Percentiles rank a stretch among this genome's conserved stretches.
phyloP scores from a whole-genome alignment of 2,888 invertebrate genomes.

The Dioctria rufipes region DNA sequence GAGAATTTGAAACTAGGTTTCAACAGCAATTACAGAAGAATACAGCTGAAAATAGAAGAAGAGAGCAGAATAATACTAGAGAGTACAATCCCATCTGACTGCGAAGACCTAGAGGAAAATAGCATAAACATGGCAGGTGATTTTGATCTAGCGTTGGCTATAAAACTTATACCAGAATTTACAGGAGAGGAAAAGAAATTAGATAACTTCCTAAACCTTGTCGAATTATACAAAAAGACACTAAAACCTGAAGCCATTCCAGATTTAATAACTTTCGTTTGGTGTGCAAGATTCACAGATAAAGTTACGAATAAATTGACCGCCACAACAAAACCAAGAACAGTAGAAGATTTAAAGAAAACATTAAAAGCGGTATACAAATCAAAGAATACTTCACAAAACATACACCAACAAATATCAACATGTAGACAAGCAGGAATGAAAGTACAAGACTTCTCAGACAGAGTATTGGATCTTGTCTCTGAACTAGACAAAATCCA shows the following conservation, averaged over 20 bases:
- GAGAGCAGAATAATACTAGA: too few relatives aligned
- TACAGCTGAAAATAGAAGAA: too few relatives aligned
- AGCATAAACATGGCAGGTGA: too few relatives aligned
- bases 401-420: not conserved
- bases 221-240: not conserved
- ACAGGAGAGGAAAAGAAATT: not conserved
- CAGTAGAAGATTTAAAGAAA: not conserved
- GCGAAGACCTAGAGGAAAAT: too few relatives aligned
- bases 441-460: slow-evolving; percentile 2
- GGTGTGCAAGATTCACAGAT: not conserved
- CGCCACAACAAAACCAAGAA: not conserved
- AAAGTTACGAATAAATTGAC: not conserved
- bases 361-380: not conserved
- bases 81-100: too few relatives aligned
- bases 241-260: not conserved
- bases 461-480: too few relatives aligned
- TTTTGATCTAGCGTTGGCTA: too few relatives aligned
- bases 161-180: too few relatives aligned
- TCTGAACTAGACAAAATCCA: too few relatives aligned
- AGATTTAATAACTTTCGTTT: not conserved
- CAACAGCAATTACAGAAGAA: too few relatives aligned
- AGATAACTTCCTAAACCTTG: not conserved
- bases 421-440: not conserved
- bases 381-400: not conserved
- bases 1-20: too few relatives aligned